phyloP scores from a whole-genome alignment of 2,113 vertebrate species.

The Physeter macrocephalus region DNA sequence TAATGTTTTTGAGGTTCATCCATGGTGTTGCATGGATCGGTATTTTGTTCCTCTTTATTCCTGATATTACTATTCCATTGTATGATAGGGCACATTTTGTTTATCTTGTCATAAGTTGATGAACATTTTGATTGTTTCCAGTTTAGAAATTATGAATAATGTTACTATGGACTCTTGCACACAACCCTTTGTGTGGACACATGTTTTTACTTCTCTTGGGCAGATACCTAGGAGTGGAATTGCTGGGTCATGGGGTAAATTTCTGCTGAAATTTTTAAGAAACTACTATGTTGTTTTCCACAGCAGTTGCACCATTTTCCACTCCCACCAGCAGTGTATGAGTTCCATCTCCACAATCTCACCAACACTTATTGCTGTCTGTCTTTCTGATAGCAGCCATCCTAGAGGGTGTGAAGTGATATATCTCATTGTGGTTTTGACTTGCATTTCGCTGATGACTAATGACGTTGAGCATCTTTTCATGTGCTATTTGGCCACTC shows the following conservation, averaged over 20 bases:
- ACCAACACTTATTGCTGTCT: accelerated
- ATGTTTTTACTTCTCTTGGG: background rate
- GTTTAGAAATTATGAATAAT: background rate
- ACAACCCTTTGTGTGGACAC: background rate
- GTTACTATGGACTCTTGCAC: background rate
- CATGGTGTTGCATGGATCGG: accelerated
- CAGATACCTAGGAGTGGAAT: background rate
- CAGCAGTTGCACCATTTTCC: accelerated
- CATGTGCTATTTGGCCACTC: background rate
- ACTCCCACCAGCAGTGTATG: accelerated
- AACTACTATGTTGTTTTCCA: background rate
- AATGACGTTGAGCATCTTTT: background rate
- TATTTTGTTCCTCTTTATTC: background rate
- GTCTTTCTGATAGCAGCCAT: accelerated
- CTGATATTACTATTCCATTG: background rate
- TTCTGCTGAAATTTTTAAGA: background rate
- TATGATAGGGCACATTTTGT: accelerated
- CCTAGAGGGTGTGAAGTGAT: background rate
- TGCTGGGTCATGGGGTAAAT: background rate
- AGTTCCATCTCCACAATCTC: background rate
- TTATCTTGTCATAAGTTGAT: background rate
- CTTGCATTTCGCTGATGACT: background rate
- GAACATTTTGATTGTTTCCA: background rate
- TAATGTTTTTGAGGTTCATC: background rate
- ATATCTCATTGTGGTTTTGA: background rate